These are phyloP conservation scores for Pollenia griseotomentosa DNA, from an alignment of 2,888 invertebrate genomes.

Conservation along the genomic window DNA sequence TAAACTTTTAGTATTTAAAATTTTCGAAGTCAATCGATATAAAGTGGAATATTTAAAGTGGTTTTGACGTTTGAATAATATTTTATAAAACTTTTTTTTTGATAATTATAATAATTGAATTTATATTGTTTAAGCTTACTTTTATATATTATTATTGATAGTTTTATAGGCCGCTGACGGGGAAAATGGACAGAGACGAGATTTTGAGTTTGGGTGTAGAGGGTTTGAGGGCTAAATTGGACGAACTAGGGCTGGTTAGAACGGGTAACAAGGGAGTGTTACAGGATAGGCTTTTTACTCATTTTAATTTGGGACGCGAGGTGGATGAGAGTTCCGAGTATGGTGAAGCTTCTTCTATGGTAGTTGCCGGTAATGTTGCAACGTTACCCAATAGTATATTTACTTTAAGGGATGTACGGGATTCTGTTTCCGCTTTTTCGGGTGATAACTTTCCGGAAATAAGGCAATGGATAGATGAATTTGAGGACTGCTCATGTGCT, in stretches of 20 bases:
- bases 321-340: slow-evolving; percentile 6
- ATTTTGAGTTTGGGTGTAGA: slow-evolving; percentile 34
- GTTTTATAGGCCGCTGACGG: neutral
- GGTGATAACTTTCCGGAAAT: too few species aligned
- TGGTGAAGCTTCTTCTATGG: slow-evolving; percentile 5
- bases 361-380: neutral
- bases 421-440: neutral
- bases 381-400: slow-evolving; percentile 3
- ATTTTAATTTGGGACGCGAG: neutral
- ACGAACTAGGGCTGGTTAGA: slow-evolving; percentile 4
- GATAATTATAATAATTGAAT: too few species aligned
- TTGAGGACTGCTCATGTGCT: neutral
- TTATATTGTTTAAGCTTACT: too few species aligned
- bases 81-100: too few species aligned
- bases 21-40: too few species aligned
- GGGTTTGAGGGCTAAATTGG: slow-evolving; percentile 27
- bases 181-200: slow-evolving; percentile 30
- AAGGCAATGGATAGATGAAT: too few species aligned
- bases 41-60: too few species aligned
- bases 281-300: slow-evolving; percentile 15
- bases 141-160: too few species aligned
- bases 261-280: slow-evolving; percentile 10
- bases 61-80: too few species aligned
- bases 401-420: neutral
- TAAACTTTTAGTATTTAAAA: too few species aligned